Evolutionary conservation across 2,113 vertebrate species (phyloP), one percentile per base, ranked within the genome.

Genomic region (Fregata magnificens): DNA sequence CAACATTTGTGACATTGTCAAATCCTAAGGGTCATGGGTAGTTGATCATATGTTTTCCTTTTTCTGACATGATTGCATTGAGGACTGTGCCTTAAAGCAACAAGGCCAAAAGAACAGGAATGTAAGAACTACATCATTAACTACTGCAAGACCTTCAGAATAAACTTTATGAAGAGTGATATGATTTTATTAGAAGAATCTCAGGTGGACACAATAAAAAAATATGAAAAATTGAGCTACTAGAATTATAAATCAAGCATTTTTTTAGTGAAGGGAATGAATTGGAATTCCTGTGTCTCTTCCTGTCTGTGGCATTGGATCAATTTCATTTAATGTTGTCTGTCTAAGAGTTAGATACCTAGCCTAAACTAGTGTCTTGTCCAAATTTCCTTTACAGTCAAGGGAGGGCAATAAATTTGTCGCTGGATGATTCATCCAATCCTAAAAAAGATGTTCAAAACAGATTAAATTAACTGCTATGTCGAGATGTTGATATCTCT

Each of bases 21-120:
- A 95, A 96, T 97, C 97, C 97, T 98, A 61, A 95, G 97, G 93
- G 97, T 93, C 83, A 82, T 9, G 34, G 73, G 63, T 97, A 97
- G 97, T 97, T 98, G 98, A 98, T 98, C 80, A 91, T 80, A 49
- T 94, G 86, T 97, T 98, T 98, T 96, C 89, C 40, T 81, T 96
- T 96, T 97, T 94, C 93, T 98, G 98, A 98, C 97, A 94, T 88
- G 86, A 97, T 93, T 98, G 55, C 42, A 76, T 86, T 94, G 94
- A 98, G 69, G 66, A 93, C 56, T 91, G 49, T 72, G 82, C 79
- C 95, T 92, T 91, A 95, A 97, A 97, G 82, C 59, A 96, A 69
- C 65, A 62, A 77, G 90, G 95, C 92, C 85, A 92, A 90, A 87
- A 86, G 61, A 83, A 78, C 73, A 85, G 66, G 83, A 92, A 94